Evolutionary conservation across 1,140 invertebrate genomes (phyloP).

Genomic region (Pentalonia nigronervosa): DNA sequence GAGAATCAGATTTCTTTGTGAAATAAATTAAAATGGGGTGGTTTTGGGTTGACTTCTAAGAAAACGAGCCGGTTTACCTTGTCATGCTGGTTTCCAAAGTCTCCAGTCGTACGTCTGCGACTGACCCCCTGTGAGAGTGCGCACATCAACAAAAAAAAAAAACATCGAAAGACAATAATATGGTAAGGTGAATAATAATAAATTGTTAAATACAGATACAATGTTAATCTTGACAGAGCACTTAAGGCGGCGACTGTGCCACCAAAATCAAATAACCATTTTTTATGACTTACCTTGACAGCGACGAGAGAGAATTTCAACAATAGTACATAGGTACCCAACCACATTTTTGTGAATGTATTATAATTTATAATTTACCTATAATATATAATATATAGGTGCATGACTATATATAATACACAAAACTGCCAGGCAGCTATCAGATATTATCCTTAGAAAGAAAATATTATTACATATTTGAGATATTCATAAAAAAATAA

Average conservation of each 20-base stretch:
- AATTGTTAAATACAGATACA: constrained; percentile 8
- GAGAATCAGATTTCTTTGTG: neutral
- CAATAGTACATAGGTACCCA: neutral
- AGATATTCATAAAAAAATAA: neutral
- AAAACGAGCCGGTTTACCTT: neutral
- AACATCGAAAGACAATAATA: neutral
- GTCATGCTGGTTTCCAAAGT: neutral
- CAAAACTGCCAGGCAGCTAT: neutral
- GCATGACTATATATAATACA: neutral
- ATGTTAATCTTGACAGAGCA: constrained; percentile 10
- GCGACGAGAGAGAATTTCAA: neutral
- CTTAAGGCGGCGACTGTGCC: neutral
- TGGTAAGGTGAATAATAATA: neutral
- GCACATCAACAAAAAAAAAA: neutral
- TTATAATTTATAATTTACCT: neutral
- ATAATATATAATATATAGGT: neutral
- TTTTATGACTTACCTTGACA: neutral
- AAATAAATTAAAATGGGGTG: constrained; percentile 12
- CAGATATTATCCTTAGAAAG: neutral
- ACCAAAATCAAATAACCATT: constrained; percentile 12
- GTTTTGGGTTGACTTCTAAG: neutral
- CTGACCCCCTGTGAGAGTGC: neutral
- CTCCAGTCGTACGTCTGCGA: neutral
- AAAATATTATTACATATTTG: neutral
- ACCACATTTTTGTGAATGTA: neutral